Base-by-base conservation (phyloP, 2,797 vertebrate genomes). In the Thaleichthys pacificus region DNA sequence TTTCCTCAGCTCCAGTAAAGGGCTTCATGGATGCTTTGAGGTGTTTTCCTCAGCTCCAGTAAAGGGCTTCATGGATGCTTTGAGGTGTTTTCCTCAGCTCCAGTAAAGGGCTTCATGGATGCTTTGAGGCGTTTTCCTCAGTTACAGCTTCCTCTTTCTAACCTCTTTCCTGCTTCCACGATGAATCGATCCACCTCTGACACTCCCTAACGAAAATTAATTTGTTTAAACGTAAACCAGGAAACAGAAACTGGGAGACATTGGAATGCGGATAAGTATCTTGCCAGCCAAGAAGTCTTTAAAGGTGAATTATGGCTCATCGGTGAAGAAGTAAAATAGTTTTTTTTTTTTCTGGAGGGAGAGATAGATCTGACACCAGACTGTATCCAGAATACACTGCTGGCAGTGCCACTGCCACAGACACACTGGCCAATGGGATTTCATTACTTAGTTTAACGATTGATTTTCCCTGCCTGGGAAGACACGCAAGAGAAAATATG, bases 371-470 rank as follows among this genome's bases (percentile, higher is more conserved):
- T 12, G 70, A 80, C 75, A 75, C 21, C 65, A 71, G 47, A 2
- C 71, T 81, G 51, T 28, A 65, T 49, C 61, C 74, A 64, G 62
- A 74, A 73, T 75, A 77, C 81, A 74, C 72, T 77, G 81, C 80
- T 80, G 84, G 77, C 64, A 82, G 79, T 73, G 72, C 74, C 75
- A 75, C 68, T 62, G 66, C 42, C 60, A 70, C 73, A 24, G 9
- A 51, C 61, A 35, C 15, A 15, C 30, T 42, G 61, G 35, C 24
- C 58, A 68, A 73, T 77, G 76, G 74, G 80, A 81, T 82, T 84
- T 81, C 82, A 85, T 88, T 86, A 87, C 81, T 86, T 80, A 77
- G 75, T 73, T 80, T 65, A 79, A 75, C 77, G 81, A 89, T 86
- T 82, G 85, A 90, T 89, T 88, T 82, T 75, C 71, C 70, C 68